A percentile compares a stretch with the other conserved stretches of the same genome.
Conservation (phyloP, 2,113 vertebrate genomes). For the Nycticebus coucang region DNA sequence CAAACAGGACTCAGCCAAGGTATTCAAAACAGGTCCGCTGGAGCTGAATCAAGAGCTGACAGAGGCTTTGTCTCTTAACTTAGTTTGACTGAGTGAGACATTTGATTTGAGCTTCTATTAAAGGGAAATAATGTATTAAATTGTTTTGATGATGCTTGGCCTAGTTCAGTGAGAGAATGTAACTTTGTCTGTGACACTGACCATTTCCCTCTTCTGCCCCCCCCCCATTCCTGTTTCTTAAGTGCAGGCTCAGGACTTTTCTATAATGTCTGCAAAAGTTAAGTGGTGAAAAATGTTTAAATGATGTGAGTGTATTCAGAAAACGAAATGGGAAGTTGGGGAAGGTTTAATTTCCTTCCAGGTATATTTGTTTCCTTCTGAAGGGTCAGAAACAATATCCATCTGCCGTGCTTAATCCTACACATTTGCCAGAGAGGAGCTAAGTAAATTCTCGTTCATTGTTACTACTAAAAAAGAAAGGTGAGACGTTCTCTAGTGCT, state of each 20-base stretch:
- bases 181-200: background rate
- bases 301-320: background rate
- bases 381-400: background rate
- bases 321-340: background rate
- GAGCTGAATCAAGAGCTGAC: background rate
- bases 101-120: conserved; percentile 60
- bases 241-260: background rate
- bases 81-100: conserved; percentile 62
- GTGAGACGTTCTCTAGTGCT: background rate
- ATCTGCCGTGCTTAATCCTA: accelerated
- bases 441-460: background rate
- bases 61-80: background rate
- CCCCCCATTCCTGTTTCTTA: background rate
- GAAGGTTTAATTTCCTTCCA: background rate
- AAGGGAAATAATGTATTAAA: conserved; percentile 26
- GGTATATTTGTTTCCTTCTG: background rate
- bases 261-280: background rate
- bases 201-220: accelerated
- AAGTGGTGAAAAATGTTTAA: background rate
- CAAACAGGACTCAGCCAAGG: background rate
- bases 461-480: background rate
- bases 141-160: background rate
- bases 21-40: background rate
- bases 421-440: background rate
- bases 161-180: conserved; percentile 2